These are phyloP conservation scores for Stomorhina lunata DNA, from an alignment of 2,888 invertebrate species.

Conservation along the genomic window DNA sequence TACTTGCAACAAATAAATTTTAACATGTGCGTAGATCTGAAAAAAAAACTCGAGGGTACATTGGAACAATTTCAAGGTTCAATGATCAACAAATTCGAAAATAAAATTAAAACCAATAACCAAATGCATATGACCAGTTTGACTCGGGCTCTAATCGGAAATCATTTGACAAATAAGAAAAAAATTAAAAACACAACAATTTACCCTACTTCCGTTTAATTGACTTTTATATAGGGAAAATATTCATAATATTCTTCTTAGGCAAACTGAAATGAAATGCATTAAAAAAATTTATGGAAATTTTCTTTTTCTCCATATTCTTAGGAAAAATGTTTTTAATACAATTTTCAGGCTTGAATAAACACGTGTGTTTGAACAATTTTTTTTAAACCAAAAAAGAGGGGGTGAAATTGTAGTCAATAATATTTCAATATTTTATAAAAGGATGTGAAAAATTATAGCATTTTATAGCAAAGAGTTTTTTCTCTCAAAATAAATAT, in stretches of 20 bases:
- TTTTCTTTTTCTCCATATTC: not conserved
- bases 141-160: conserved; percentile 57
- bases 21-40: conserved; percentile 55
- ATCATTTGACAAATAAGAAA: conserved; percentile 60
- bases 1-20: not conserved
- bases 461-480: not conserved
- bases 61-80: conserved; percentile 64
- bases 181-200: conserved; percentile 6
- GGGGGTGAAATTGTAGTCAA: conserved; percentile 22
- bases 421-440: not conserved
- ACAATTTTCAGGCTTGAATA: conserved; percentile 50
- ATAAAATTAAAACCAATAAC: not conserved
- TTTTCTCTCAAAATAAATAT: not conserved
- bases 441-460: conserved; percentile 36
- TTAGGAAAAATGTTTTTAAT: not conserved
- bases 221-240: conserved; percentile 12
- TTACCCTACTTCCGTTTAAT: conserved; percentile 64
- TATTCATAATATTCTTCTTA: conserved; percentile 15
- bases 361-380: too few relatives aligned
- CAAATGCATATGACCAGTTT: conserved; percentile 42
- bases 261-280: conserved; percentile 8
- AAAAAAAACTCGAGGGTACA: conserved; percentile 8
- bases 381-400: too few relatives aligned
- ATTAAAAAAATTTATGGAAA: conserved; percentile 42
- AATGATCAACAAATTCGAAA: conserved; percentile 50